These are phyloP conservation scores for Triops longicaudatus DNA, from an alignment of 1,140 invertebrate genomes.

Conservation along the genomic window DNA sequence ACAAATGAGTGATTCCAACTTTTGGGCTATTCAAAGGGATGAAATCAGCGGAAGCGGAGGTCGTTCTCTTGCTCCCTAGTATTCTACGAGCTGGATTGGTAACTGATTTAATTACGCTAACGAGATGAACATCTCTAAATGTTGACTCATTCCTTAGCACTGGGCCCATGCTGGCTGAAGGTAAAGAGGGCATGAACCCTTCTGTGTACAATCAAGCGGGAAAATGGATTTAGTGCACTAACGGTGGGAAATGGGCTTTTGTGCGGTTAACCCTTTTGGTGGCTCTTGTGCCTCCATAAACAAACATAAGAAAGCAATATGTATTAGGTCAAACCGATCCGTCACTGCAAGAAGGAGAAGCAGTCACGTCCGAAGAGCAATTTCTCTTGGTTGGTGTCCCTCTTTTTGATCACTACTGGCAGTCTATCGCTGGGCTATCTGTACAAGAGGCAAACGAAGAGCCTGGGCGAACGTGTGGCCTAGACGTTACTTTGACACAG, in stretches of 20 bases:
- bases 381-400: background rate
- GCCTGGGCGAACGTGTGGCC: background rate
- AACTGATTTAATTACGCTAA: constrained; percentile 3
- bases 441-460: background rate
- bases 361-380: background rate
- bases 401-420: background rate
- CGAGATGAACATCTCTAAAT: background rate
- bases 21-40: background rate
- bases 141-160: background rate
- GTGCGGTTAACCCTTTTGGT: background rate
- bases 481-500: background rate
- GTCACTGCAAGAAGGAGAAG: background rate
- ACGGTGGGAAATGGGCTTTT: background rate
- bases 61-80: too few species aligned
- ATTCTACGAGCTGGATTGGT: background rate
- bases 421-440: background rate
- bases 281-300: background rate
- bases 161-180: background rate
- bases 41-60: background rate
- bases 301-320: constrained; percentile 9
- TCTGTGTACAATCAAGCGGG: background rate
- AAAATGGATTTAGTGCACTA: background rate
- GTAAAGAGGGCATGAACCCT: background rate
- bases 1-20: background rate
- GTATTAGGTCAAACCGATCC: background rate